phyloP scores from a whole-genome alignment of 2,113 vertebrate species.

The Gallinago paraguaiae region DNA sequence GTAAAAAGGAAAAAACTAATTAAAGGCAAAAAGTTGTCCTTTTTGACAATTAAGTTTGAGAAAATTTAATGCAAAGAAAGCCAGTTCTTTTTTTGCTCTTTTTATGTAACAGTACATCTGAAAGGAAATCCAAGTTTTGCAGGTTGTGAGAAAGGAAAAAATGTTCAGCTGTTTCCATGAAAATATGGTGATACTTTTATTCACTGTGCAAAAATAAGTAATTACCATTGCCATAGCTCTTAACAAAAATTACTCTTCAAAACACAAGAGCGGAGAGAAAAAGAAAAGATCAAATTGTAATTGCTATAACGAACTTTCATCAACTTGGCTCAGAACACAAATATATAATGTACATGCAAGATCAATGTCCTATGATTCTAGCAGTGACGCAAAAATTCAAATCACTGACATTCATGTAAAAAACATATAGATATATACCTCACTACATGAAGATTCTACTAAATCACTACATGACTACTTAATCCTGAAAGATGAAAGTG shows the following conservation, averaged over 20 bases:
- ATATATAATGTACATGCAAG: neutral
- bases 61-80: neutral
- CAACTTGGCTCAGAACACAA: neutral
- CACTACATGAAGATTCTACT: neutral
- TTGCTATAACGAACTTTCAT: neutral
- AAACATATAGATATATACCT: neutral
- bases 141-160: neutral
- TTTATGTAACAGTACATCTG: neutral
- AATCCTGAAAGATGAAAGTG: neutral
- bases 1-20: neutral
- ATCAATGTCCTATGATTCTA: neutral
- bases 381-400: neutral
- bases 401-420: neutral
- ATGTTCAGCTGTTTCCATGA: neutral
- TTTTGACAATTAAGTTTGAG: neutral
- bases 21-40: neutral
- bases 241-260: neutral
- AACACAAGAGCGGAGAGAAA: neutral
- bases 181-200: neutral
- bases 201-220: neutral
- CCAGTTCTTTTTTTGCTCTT: neutral
- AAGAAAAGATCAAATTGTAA: neutral
- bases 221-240: neutral
- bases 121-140: neutral
- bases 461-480: neutral